Conservation (phyloP, 1,140 invertebrate species). For the Saccostrea glomerata region DNA sequence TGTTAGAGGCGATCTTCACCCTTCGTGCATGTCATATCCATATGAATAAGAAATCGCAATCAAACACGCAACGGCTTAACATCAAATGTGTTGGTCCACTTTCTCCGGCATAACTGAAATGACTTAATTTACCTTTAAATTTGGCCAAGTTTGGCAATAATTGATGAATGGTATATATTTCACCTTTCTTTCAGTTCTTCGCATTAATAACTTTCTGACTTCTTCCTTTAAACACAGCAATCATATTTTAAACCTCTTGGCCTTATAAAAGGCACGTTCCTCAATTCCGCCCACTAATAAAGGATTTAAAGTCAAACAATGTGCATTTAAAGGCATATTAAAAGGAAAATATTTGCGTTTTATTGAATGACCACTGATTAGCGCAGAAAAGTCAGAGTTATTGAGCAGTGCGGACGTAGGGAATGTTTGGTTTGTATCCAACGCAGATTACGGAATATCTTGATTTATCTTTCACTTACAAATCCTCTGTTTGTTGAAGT, state of each 20-base stretch:
- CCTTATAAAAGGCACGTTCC: background rate
- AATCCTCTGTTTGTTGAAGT: background rate
- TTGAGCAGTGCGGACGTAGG: background rate
- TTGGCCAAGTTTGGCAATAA: background rate
- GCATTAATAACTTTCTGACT: slow-evolving; percentile 18
- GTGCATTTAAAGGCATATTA: slow-evolving; percentile 17
- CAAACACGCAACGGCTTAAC: background rate
- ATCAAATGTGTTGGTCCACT: background rate
- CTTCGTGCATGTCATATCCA: background rate
- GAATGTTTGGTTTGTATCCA: slow-evolving; percentile 20
- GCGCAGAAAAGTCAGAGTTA: background rate
- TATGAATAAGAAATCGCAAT: background rate
- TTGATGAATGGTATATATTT: background rate
- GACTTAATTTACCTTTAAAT: background rate
- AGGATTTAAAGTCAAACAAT: slow-evolving; percentile 4
- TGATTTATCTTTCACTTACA: background rate
- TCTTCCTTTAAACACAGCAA: background rate
- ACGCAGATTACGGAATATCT: background rate
- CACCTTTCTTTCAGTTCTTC: background rate
- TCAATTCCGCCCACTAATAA: slow-evolving; percentile 2
- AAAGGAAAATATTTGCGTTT: slow-evolving; percentile 20
- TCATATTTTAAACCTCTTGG: slow-evolving; percentile 19
- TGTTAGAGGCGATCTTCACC: background rate
- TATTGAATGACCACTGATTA: slow-evolving; percentile 6
- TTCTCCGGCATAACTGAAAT: background rate